phyloP scores from a whole-genome alignment of 1,140 invertebrate species.

The Drepana arcuata region DNA sequence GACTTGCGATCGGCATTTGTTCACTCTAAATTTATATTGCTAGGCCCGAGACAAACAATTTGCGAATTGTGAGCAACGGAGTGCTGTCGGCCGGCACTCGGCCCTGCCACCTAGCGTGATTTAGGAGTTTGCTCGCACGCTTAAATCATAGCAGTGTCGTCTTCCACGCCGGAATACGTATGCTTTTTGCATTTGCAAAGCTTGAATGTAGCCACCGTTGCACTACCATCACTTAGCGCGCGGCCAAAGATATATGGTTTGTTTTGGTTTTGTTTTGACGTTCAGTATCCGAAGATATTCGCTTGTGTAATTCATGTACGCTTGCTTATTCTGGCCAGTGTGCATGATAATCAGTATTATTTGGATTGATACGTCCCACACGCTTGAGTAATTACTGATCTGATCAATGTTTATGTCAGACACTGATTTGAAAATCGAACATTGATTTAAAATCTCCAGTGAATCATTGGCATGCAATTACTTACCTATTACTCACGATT shows the following conservation, averaged over 20 bases:
- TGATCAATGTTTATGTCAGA: no score
- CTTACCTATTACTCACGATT: conserved; percentile 56
- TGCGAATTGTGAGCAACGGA: conserved; percentile 51
- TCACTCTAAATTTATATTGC: conserved; percentile 67
- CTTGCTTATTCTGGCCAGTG: conserved; percentile 2
- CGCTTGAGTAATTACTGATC: no score
- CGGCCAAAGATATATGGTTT: conserved; percentile 26
- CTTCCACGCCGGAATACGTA: conserved; percentile 34
- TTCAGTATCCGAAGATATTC: conserved; percentile 7
- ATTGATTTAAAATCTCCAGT: no score
- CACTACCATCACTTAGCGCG: conserved; percentile 19
- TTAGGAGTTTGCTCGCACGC: conserved; percentile 33
- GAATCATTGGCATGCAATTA: no score
- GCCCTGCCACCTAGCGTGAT: conserved; percentile 44
- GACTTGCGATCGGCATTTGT: conserved; percentile 63
- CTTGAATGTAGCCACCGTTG: conserved; percentile 20
- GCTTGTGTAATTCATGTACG: conserved; percentile 11
- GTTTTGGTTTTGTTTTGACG: conserved; percentile 29
- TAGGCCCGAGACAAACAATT: conserved; percentile 63
- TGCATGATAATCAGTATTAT: conserved; percentile 7
- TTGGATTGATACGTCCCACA: conserved; percentile 10
- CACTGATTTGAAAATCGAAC: conserved; percentile 10
- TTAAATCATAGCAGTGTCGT: conserved; percentile 48
- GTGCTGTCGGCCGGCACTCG: conserved; percentile 41
- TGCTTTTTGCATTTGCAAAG: conserved; percentile 30